Evolutionary conservation across 2,113 vertebrate species (phyloP).

Genomic region (Hemichromis elongatus): DNA sequence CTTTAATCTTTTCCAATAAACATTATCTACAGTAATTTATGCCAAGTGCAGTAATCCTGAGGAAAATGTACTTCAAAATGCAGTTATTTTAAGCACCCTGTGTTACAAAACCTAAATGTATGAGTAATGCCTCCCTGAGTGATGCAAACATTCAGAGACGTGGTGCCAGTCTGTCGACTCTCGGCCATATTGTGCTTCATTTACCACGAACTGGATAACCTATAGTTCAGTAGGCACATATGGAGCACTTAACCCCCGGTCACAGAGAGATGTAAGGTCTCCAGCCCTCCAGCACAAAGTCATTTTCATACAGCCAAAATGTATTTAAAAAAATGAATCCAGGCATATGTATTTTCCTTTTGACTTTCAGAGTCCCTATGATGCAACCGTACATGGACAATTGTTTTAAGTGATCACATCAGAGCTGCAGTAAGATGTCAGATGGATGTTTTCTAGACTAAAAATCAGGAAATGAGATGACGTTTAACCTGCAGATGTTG

Average conservation of each 20-base stretch:
- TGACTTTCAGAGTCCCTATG: not conserved
- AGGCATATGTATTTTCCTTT: accelerated
- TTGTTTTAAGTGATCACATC: not conserved
- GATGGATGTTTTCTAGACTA: not conserved
- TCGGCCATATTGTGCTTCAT: not conserved
- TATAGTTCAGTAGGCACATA: not conserved
- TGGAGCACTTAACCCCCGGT: not conserved
- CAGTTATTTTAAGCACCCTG: conserved; percentile 25
- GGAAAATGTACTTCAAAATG: not conserved
- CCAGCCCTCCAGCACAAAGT: not conserved
- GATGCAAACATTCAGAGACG: conserved; percentile 14
- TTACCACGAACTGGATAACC: not conserved
- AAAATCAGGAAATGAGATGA: not conserved
- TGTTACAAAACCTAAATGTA: conserved; percentile 36
- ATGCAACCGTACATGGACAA: not conserved
- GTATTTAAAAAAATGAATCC: not conserved
- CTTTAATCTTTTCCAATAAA: not conserved
- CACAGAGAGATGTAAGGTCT: not conserved
- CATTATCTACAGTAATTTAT: not conserved
- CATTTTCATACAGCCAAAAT: not conserved
- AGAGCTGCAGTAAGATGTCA: not conserved
- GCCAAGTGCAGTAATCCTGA: not conserved
- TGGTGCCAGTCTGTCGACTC: not conserved
- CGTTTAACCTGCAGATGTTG: not conserved
- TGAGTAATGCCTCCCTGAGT: conserved; percentile 34